Evolutionary conservation across 2,797 vertebrate genomes (phyloP).

Genomic region (Decapterus maruadsi): DNA sequence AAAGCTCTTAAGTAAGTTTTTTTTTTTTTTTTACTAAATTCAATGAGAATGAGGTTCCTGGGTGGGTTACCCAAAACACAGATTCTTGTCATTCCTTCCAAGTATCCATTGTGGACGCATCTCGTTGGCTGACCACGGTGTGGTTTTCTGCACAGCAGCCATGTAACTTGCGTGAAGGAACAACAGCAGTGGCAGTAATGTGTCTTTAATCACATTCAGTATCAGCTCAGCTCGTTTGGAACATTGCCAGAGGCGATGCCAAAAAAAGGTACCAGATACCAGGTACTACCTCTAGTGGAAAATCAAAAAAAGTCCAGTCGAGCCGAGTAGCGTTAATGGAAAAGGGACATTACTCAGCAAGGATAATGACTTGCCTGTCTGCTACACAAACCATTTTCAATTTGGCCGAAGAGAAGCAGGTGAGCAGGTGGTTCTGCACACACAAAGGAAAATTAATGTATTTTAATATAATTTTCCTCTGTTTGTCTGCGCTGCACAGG

Average conservation of each 20-base stretch:
- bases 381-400: not conserved
- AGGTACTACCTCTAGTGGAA: too few species aligned
- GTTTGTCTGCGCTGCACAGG: conserved; percentile 67
- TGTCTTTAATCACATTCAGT: too few species aligned
- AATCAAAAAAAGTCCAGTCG: too few species aligned
- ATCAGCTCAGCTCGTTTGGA: too few species aligned
- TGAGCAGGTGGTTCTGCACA: not conserved
- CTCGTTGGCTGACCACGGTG: too few species aligned
- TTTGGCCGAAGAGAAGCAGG: not conserved
- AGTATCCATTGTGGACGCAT: not conserved
- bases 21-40: not conserved
- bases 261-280: too few species aligned
- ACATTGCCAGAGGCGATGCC: too few species aligned
- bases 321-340: too few species aligned
- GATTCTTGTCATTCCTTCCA: not conserved
- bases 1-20: not conserved
- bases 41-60: not conserved
- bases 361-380: not conserved
- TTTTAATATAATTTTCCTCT: not conserved
- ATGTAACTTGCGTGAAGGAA: too few species aligned
- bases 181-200: too few species aligned
- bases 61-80: not conserved
- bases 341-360: too few species aligned
- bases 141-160: too few species aligned
- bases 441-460: not conserved